Base-by-base conservation (phyloP, 2,113 vertebrate genomes). In the Eira barbara region DNA sequence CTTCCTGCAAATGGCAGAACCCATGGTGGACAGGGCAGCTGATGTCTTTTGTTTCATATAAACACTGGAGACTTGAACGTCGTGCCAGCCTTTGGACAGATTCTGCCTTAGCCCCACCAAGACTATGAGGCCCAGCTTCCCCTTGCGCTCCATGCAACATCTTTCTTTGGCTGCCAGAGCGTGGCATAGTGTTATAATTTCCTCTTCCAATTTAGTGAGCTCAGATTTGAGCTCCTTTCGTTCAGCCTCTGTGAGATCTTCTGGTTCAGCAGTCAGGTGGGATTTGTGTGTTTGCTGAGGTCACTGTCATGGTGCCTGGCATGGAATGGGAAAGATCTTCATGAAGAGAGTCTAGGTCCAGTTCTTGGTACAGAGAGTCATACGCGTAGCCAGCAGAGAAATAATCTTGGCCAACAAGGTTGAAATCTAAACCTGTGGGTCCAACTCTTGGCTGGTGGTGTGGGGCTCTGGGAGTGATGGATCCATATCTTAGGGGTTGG, bases 1-100 rank as follows among this genome's bases (percentile, higher is more conserved):
- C 78, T 98, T 99, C 98, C 97, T 99, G 98, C 98, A 99, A 98
- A 99, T 99, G 96, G 98, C 99, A 27, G 99, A 99, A 76, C 99
- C 98, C 98, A 99, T 97, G 1, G 99, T 99, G 98, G 98, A 99
- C 82, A 99, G 97, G 61, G 99, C 99, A 39, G 99, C 99, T 42
- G 99, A 99, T 11, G 99, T 99, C 98, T 99, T 99, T 99, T 99
- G 99, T 84, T 95, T 97, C 96, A 94, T 2, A 14, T 98, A 99
- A 99, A 99, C 99, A 0, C 99, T 99, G 95, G 99, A 99, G 92
- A 99, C 99, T 97, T 99, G 99, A 18, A 99, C 99, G 0, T 99
- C 99, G 0, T 99, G 99, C 99, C 99, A 99, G 97, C 99, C 99
- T 98, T 99, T 99, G 42, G 97, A 99, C 65, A 99, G 93, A 98